phyloP scores from a whole-genome alignment of 1,140 invertebrate species.

The Diorhabda carinulata region DNA sequence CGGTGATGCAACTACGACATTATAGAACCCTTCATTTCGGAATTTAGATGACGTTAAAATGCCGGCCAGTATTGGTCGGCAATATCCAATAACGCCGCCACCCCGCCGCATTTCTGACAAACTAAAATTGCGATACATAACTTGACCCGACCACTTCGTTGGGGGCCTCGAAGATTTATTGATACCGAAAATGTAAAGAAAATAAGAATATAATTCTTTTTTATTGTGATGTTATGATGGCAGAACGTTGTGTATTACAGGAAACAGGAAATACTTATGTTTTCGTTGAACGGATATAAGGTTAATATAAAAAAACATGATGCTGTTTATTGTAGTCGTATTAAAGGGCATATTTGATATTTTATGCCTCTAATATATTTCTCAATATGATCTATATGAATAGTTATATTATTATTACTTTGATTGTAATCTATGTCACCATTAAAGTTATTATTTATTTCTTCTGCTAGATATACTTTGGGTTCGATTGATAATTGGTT shows the following conservation, averaged over 20 bases:
- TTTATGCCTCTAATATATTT: too few species aligned
- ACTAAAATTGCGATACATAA: conserved; percentile 37
- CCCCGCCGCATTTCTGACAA: conserved; percentile 43
- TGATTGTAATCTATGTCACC: too few species aligned
- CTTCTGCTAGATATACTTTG: too few species aligned
- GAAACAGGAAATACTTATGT: neutral
- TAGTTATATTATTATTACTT: too few species aligned
- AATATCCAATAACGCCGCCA: conserved; percentile 41
- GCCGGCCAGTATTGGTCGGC: conserved; percentile 41
- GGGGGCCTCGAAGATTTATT: neutral
- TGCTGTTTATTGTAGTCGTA: too few species aligned
- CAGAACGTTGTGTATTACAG: neutral
- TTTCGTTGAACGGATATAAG: too few species aligned
- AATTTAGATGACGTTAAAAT: conserved; percentile 45
- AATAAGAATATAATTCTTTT: neutral
- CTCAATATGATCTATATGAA: too few species aligned
- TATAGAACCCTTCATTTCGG: conserved; percentile 33
- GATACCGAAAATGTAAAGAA: neutral
- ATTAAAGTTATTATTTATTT: too few species aligned
- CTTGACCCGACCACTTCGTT: conserved; percentile 11
- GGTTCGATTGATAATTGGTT: too few species aligned
- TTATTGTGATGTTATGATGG: conserved; percentile 2
- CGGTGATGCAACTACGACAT: conserved; percentile 12
- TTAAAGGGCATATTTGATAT: too few species aligned
- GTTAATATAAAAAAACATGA: too few species aligned